Percentiles rank a stretch among this genome's conserved stretches.
These are phyloP conservation scores for Dermochelys coriacea DNA, from an alignment of 2,797 vertebrate genomes.

Conservation along the genomic window DNA sequence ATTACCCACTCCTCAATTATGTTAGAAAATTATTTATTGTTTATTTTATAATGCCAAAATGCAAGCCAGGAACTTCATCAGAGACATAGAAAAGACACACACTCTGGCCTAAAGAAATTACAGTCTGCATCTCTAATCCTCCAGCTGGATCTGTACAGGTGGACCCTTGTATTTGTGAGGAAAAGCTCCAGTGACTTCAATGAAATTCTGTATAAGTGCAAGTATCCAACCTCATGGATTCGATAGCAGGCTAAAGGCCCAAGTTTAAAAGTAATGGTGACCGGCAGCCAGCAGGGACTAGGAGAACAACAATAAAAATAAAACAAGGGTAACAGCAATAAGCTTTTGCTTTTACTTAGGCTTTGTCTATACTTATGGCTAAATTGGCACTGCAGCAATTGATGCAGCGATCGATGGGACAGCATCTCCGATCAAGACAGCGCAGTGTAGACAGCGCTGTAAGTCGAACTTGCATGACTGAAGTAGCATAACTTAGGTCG, in stretches of 20 bases:
- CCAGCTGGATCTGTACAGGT: not conserved
- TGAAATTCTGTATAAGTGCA: not conserved
- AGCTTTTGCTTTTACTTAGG: not conserved
- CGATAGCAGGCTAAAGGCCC: not conserved
- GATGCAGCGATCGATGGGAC: no score
- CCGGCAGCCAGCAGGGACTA: not conserved
- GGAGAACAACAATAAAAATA: not conserved
- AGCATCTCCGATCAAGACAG: no score
- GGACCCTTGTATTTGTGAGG: not conserved
- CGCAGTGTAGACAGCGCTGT: no score
- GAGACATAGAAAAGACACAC: rapidly evolving
- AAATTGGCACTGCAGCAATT: no score
- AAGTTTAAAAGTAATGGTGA: not conserved
- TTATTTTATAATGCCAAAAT: not conserved
- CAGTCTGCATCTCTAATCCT: not conserved
- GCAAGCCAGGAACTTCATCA: rapidly evolving
- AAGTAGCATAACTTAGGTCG: no score
- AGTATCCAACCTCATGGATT: rapidly evolving
- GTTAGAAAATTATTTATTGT: not conserved
- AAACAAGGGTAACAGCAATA: not conserved
- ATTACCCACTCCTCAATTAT: not conserved
- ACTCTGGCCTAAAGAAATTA: not conserved
- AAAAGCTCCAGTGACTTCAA: not conserved
- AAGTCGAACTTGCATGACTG: no score
- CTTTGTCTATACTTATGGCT: no score